These are phyloP conservation scores for Tetragnatha montana DNA, from an alignment of 2,888 invertebrate species.

Conservation along the genomic window DNA sequence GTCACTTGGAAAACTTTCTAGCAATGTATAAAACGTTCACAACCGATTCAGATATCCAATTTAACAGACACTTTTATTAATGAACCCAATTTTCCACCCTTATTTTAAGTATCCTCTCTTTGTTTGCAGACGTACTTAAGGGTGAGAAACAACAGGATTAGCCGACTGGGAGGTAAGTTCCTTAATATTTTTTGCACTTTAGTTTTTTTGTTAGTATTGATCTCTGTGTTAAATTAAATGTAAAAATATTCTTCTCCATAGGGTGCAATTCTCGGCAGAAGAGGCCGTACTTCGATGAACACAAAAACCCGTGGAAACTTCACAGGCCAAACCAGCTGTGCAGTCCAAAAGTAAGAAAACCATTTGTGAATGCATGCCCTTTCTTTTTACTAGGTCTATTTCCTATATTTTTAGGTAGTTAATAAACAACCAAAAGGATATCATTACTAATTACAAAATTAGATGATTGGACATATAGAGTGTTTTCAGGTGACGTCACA, in stretches of 20 bases:
- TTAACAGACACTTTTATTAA: background rate
- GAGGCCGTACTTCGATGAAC: slow-evolving; percentile 46
- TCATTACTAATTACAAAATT: no score
- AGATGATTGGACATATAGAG: no score
- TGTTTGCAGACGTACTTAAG: slow-evolving; percentile 66
- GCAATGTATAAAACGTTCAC: no score
- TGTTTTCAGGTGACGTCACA: no score
- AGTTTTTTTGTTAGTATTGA: background rate
- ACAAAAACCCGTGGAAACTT: slow-evolving; percentile 51
- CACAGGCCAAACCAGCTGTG: slow-evolving; percentile 49
- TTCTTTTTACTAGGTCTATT: no score
- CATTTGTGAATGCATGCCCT: background rate
- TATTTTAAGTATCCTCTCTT: background rate
- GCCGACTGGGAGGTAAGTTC: slow-evolving; percentile 62
- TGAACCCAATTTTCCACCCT: background rate
- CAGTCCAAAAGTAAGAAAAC: slow-evolving; percentile 58
- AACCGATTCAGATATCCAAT: no score
- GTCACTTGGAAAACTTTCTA: no score
- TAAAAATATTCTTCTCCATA: background rate
- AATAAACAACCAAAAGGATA: no score
- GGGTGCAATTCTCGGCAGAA: slow-evolving; percentile 39
- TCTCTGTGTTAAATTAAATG: no score
- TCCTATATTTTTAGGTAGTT: no score
- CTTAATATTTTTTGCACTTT: background rate
- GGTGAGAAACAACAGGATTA: slow-evolving; percentile 66